Percentiles rank a stretch among this genome's conserved stretches.
These are phyloP conservation scores for Cataglyphis rosenhaueri DNA, from an alignment of 2,888 invertebrate species.

Conservation along the genomic window DNA sequence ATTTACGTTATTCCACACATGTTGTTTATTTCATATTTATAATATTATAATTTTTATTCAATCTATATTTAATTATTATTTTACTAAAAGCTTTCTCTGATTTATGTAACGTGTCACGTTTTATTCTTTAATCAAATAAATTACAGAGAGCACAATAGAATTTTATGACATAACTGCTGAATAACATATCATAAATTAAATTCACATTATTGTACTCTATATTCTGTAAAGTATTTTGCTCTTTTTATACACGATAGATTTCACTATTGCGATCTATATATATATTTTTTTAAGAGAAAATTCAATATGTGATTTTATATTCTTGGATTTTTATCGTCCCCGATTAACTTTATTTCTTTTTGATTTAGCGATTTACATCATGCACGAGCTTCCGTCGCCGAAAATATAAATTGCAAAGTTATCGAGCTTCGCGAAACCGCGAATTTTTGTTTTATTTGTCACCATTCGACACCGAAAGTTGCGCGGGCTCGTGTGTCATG, in stretches of 20 bases:
- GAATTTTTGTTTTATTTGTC: conserved; percentile 45
- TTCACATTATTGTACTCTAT: neutral
- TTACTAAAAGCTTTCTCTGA: neutral
- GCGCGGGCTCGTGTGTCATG: neutral
- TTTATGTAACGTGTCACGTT: neutral
- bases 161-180: neutral
- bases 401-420: conserved; percentile 50
- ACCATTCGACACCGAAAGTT: conserved; percentile 37
- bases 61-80: neutral
- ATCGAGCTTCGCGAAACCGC: conserved; percentile 39
- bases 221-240: neutral
- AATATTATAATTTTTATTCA: neutral
- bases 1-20: neutral
- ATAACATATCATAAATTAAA: neutral
- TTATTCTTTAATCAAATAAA: conserved; percentile 8
- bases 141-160: neutral
- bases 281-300: neutral
- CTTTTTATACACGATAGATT: neutral
- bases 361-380: neutral
- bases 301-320: neutral
- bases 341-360: conserved; percentile 24
- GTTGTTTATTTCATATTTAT: neutral
- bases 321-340: neutral
- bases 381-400: neutral
- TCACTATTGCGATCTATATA: neutral